A percentile compares a stretch with the other conserved stretches of the same genome.
Evolutionary conservation across 1,140 invertebrate species (phyloP).

Genomic region (Tetranychus cinnabarinus): DNA sequence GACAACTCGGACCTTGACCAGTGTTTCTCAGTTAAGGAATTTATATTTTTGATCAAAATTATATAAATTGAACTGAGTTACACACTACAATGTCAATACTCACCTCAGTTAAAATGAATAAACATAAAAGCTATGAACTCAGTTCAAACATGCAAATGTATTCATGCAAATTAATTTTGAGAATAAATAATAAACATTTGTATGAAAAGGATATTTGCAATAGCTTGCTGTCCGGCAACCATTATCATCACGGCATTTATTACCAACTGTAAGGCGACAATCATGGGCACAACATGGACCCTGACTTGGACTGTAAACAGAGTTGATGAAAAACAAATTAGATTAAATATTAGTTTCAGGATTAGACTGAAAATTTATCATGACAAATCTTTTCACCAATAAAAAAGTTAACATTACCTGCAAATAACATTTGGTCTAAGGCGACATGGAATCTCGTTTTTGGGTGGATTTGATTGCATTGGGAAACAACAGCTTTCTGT

Average conservation of each 20-base stretch:
- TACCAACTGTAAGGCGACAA: conserved; percentile 56
- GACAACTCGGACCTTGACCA: conserved; percentile 54
- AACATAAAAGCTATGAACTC: not conserved
- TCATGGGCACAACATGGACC: conserved; percentile 80
- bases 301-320: conserved; percentile 24
- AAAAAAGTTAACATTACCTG: conserved; percentile 5
- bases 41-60: not conserved
- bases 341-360: too few relatives aligned
- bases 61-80: too few relatives aligned
- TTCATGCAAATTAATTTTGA: not conserved
- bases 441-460: not conserved
- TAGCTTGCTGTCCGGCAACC: conserved; percentile 70
- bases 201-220: conserved; percentile 29
- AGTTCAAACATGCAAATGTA: too few relatives aligned
- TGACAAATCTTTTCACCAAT: not conserved
- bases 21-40: conserved; percentile 11
- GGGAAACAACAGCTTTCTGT: conserved; percentile 79
- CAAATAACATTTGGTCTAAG: conserved; percentile 14
- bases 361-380: not conserved
- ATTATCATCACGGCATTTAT: conserved; percentile 78
- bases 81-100: too few relatives aligned
- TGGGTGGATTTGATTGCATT: conserved; percentile 32
- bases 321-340: too few relatives aligned
- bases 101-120: not conserved
- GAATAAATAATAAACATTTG: not conserved